Conservation (phyloP, 2,113 vertebrate genomes). For the Anseranas semipalmata region DNA sequence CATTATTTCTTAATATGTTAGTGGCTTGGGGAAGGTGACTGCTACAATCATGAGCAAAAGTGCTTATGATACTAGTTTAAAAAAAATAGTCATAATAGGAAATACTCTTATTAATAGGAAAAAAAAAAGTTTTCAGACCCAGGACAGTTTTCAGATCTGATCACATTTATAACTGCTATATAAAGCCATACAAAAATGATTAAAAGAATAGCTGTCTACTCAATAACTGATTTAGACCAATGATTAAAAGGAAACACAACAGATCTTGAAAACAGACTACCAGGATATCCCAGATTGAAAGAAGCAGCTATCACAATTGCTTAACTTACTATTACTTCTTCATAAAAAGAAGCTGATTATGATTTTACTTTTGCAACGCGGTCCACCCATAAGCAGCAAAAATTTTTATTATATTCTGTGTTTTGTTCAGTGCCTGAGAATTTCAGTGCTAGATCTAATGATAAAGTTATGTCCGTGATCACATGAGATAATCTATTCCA, state of each 20-base stretch:
- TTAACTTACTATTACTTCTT: background rate
- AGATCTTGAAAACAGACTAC: background rate
- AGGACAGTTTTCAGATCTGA: background rate
- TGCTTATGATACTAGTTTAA: background rate
- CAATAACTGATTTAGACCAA: background rate
- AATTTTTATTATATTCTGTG: background rate
- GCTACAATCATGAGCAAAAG: background rate
- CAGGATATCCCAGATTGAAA: background rate
- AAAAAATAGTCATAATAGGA: background rate
- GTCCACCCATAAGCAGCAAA: background rate
- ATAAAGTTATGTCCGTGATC: background rate
- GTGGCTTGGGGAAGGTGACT: background rate
- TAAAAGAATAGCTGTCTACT: background rate
- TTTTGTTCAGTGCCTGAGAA: background rate
- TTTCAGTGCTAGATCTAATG: background rate
- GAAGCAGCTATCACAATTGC: background rate
- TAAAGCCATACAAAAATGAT: background rate
- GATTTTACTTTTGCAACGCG: background rate
- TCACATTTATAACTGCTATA: background rate
- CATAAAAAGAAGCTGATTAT: background rate
- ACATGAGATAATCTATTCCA: background rate
- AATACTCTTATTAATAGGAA: background rate
- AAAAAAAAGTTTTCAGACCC: background rate
- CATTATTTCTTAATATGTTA: background rate
- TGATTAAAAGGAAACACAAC: background rate